phyloP scores from a whole-genome alignment of 2,797 vertebrate genomes.

The Momotus momota region DNA sequence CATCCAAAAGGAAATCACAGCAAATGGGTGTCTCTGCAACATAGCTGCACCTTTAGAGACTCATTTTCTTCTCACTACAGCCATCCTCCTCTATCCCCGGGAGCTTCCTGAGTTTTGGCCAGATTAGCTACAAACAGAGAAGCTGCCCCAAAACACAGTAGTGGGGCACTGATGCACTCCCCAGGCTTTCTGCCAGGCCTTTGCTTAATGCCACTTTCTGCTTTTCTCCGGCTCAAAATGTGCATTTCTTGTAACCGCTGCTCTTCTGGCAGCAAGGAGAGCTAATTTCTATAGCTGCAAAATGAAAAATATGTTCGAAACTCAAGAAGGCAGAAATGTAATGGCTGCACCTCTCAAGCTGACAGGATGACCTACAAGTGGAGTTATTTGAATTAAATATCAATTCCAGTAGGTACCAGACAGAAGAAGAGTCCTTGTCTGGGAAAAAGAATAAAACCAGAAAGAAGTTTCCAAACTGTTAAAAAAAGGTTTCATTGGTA shows the following conservation, averaged over 20 bases:
- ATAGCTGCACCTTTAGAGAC: background rate
- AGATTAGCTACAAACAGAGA: fast-evolving
- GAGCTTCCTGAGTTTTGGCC: background rate
- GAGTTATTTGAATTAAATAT: conserved; percentile 75
- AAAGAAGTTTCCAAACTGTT: conserved; percentile 41
- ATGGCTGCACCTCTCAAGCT: conserved; percentile 39
- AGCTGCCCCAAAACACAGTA: background rate
- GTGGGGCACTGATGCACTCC: background rate
- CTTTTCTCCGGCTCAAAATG: background rate
- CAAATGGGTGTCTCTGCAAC: background rate
- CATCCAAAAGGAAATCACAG: background rate
- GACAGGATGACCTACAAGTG: conserved; percentile 27
- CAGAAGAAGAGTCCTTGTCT: conserved; percentile 66
- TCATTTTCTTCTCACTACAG: background rate
- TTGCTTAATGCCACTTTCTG: background rate
- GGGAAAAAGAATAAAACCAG: conserved; percentile 49
- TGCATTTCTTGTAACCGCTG: background rate
- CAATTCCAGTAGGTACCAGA: conserved; percentile 71
- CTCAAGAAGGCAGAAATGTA: conserved; percentile 35
- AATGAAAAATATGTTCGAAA: conserved; percentile 63
- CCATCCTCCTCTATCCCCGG: background rate
- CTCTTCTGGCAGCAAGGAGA: conserved; percentile 20
- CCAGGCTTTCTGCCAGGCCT: background rate
- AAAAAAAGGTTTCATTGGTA: background rate
- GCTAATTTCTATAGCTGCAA: conserved; percentile 56